These are phyloP conservation scores for Ellobius talpinus DNA, from an alignment of 2,113 vertebrate genomes.

Conservation along the genomic window DNA sequence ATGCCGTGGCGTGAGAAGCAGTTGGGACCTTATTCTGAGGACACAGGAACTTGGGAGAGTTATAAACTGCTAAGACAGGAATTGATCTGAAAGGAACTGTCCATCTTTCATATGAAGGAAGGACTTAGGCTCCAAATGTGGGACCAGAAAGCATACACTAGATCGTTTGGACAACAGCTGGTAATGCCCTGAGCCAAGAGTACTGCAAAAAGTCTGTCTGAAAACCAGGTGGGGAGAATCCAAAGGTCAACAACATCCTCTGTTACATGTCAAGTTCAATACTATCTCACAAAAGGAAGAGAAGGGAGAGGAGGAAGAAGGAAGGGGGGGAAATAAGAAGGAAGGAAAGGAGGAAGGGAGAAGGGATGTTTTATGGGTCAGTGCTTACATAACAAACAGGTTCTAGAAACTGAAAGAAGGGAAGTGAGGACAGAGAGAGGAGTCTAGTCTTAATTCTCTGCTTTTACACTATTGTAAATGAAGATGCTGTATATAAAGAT, in stretches of 20 bases:
- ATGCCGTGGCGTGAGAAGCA: not conserved
- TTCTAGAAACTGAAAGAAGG: not conserved
- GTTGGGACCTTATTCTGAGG: not conserved
- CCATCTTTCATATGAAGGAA: not conserved
- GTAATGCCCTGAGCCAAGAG: not conserved
- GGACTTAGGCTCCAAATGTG: not conserved
- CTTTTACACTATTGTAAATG: not conserved
- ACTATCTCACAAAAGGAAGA: not conserved
- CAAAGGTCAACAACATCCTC: not conserved
- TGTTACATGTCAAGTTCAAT: not conserved
- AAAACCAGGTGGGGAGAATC: not conserved
- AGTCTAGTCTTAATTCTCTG: not conserved
- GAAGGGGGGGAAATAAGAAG: too few species aligned
- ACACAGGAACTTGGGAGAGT: not conserved
- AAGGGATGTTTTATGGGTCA: not conserved
- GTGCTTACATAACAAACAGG: not conserved
- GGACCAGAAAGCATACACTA: not conserved
- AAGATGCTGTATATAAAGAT: not conserved
- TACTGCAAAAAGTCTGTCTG: not conserved
- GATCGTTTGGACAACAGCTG: not conserved
- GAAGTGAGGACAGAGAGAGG: not conserved
- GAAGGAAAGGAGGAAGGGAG: too few species aligned
- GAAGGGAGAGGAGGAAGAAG: too few species aligned
- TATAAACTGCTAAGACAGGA: not conserved
- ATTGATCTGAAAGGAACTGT: not conserved